Evolutionary conservation across 2,113 vertebrate species (phyloP).

Genomic region (western clawed frog (Xenopus tropicalis)): DNA sequence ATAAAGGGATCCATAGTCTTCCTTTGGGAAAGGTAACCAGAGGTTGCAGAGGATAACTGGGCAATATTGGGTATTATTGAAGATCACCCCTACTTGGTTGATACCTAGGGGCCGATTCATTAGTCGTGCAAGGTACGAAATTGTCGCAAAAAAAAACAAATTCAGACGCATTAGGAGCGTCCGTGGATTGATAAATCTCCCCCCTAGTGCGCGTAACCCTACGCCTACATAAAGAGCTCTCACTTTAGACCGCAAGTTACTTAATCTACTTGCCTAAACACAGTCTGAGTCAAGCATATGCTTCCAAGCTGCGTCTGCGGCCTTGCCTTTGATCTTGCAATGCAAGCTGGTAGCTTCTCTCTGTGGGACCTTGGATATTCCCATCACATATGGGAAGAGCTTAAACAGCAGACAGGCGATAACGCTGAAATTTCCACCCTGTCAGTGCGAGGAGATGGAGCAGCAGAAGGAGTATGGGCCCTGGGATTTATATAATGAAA

Average conservation of each 20-base stretch:
- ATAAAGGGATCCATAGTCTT: no score
- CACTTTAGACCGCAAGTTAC: conserved; percentile 9
- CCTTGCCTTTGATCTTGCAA: conserved; percentile 20
- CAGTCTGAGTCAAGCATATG: neutral
- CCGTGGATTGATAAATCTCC: no score
- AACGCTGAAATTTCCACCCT: conserved; percentile 22
- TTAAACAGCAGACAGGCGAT: conserved; percentile 19
- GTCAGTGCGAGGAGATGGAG: conserved; percentile 7
- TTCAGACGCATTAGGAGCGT: no score
- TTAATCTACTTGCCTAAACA: neutral
- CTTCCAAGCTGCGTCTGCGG: neutral
- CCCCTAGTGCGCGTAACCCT: no score
- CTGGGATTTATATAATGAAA: conserved; percentile 36
- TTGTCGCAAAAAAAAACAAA: no score
- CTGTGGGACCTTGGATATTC: conserved; percentile 36
- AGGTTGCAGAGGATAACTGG: no score
- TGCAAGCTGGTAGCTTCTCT: conserved; percentile 16
- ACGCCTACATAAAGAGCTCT: no score
- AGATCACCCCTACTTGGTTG: no score
- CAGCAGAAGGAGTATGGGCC: conserved; percentile 28
- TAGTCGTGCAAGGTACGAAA: no score
- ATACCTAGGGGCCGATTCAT: no score
- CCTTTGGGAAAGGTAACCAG: no score
- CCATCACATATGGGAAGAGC: conserved; percentile 28
- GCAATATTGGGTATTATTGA: no score